Percentiles rank a stretch among this genome's conserved stretches.
These are phyloP conservation scores for Aldrovandia affinis DNA, from an alignment of 2,797 vertebrate genomes.

Conservation along the genomic window DNA sequence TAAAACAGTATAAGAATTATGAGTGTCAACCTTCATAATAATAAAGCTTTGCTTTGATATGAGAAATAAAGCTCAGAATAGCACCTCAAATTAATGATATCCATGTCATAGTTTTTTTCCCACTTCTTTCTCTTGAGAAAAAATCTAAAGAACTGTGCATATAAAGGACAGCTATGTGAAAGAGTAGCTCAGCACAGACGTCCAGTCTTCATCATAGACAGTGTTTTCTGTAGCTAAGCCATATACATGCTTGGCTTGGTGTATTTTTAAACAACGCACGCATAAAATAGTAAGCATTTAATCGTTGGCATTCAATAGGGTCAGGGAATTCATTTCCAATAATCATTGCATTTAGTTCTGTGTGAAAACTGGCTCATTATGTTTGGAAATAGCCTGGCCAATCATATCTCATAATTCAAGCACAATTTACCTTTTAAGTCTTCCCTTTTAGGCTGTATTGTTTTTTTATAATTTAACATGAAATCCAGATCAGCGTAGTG, in stretches of 20 bases:
- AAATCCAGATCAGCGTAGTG: constrained; percentile 33
- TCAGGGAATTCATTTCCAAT: constrained; percentile 69
- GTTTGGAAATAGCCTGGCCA: constrained; percentile 27
- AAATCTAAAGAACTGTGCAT: constrained; percentile 76
- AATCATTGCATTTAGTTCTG: constrained; percentile 65
- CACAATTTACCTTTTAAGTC: constrained; percentile 53
- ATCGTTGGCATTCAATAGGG: constrained; percentile 72
- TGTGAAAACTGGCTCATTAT: constrained; percentile 51
- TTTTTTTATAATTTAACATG: constrained; percentile 9
- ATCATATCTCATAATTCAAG: background rate
- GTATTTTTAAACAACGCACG: constrained; percentile 75
- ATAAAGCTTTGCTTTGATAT: constrained; percentile 72
- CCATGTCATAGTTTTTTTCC: constrained; percentile 39
- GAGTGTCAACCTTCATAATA: constrained; percentile 64
- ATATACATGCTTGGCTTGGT: constrained; percentile 68
- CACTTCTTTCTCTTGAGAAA: constrained; percentile 71
- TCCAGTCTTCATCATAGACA: constrained; percentile 75
- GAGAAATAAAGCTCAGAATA: constrained; percentile 53
- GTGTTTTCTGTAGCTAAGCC: constrained; percentile 63
- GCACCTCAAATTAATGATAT: constrained; percentile 51
- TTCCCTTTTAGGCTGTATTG: constrained; percentile 56
- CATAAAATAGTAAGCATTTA: constrained; percentile 60
- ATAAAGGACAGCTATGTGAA: constrained; percentile 77
- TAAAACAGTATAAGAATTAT: constrained; percentile 71
- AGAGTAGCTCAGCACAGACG: constrained; percentile 75